Evolutionary conservation across 2,888 invertebrate species (phyloP).

Genomic region (Cheiracanthium punctorium): DNA sequence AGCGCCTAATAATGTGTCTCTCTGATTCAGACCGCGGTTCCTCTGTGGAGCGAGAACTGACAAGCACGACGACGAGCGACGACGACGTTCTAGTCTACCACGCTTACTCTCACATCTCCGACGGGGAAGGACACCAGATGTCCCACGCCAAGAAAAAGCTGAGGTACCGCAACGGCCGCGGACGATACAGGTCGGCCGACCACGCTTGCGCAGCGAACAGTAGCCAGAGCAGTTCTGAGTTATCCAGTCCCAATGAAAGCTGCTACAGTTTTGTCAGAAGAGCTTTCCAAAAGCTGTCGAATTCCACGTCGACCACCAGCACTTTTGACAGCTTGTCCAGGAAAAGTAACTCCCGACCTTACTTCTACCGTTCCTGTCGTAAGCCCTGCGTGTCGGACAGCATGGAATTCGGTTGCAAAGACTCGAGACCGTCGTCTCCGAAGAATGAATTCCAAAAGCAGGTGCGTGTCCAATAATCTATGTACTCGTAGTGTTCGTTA

Average conservation of each 20-base stretch:
- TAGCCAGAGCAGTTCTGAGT: constrained; percentile 84
- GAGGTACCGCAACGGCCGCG: constrained; percentile 65
- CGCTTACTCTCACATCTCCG: constrained; percentile 80
- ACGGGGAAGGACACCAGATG: constrained; percentile 76
- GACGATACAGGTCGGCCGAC: constrained; percentile 46
- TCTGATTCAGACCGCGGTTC: constrained; percentile 59
- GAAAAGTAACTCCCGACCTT: constrained; percentile 29
- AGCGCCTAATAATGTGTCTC: too few relatives aligned
- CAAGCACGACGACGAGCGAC: constrained; percentile 78
- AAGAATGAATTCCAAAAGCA: constrained; percentile 41
- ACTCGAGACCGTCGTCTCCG: constrained; percentile 19
- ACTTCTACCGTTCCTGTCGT: constrained; percentile 69
- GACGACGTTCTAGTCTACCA: constrained; percentile 80
- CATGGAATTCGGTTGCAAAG: constrained; percentile 59
- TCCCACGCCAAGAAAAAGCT: constrained; percentile 43
- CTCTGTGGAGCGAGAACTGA: constrained; percentile 71
- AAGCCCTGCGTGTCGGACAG: constrained; percentile 69
- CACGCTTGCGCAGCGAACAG: constrained; percentile 77
- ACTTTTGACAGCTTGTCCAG: constrained; percentile 21
- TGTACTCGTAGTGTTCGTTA: too few relatives aligned
- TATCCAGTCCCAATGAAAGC: constrained; percentile 93
- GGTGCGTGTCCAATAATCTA: too few relatives aligned
- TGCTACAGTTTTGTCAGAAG: constrained; percentile 94
- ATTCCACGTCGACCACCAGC: constrained; percentile 26
- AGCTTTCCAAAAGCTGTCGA: constrained; percentile 81